A percentile compares a stretch with the other conserved stretches of the same genome.
Conservation (phyloP, 2,888 invertebrate species). For the Falcaria lacertinaria region DNA sequence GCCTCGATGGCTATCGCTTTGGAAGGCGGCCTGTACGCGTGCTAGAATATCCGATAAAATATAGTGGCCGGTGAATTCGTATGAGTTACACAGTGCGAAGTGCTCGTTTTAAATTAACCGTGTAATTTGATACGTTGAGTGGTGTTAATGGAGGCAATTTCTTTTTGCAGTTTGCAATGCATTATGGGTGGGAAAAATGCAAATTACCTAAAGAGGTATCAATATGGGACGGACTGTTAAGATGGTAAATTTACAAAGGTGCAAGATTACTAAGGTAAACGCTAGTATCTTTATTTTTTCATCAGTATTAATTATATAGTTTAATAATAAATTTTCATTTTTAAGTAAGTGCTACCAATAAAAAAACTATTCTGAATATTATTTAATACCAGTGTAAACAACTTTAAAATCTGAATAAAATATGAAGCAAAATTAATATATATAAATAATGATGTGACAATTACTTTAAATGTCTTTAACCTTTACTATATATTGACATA, state of each 20-base stretch:
- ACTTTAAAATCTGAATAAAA: too few relatives aligned
- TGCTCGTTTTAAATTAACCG: slow-evolving; percentile 51
- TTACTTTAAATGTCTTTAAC: too few relatives aligned
- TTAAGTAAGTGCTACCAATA: too few relatives aligned
- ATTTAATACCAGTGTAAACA: too few relatives aligned
- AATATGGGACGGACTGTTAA: background rate
- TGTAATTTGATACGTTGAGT: slow-evolving; percentile 28
- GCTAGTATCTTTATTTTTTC: too few relatives aligned
- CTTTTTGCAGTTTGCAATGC: background rate
- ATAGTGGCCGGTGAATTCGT: slow-evolving; percentile 41
- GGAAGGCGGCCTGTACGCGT: slow-evolving; percentile 56
- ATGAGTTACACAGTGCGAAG: slow-evolving; percentile 57
- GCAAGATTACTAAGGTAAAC: too few relatives aligned
- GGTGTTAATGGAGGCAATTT: background rate
- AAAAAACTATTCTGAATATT: too few relatives aligned
- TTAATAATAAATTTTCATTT: too few relatives aligned
- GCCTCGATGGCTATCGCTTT: slow-evolving; percentile 63
- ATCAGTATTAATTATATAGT: too few relatives aligned
- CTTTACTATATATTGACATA: background rate
- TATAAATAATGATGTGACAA: too few relatives aligned
- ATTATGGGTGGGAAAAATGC: background rate
- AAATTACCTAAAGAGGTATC: background rate
- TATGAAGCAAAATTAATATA: too few relatives aligned
- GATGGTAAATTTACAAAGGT: too few relatives aligned
- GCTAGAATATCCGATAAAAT: slow-evolving; percentile 51